Evolutionary conservation across 2,797 vertebrate genomes (phyloP), one percentile per base, ranked within the genome.

Genomic region (Bovichtus variegatus): DNA sequence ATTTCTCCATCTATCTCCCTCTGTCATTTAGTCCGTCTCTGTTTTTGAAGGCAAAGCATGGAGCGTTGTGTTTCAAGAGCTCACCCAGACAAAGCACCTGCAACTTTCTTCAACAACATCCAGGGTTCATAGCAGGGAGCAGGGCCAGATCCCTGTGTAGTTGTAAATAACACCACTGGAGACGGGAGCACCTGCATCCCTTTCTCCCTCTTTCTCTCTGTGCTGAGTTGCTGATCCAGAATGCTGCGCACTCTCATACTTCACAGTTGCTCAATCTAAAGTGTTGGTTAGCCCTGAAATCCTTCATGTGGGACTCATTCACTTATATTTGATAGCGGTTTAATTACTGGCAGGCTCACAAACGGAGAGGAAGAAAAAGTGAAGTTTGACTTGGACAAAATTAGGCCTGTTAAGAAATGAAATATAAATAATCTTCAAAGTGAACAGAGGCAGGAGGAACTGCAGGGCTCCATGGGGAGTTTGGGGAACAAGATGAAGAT

Each of bases 371-470:
- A 50, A 44, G 40, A 71, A 54, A 75, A 87, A 46, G 34, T 66
- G 44, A 78, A 76, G 86, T 91, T 89, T 85, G 80, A 87, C 76
- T 88, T 90, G 76, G 85, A 91, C 74, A 76, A 81, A 90, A 86
- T 83, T 47, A 82, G 81, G 68, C 74, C 80, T 55, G 54, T 82
- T 78, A 84, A 83, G 78, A 90, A 88, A 84, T 87, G 25, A 90
- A 88, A 78, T 79, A 78, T 85, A 92, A 94, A 93, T 92, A 90
- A 87, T 82, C 80, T 92, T 94, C 86, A 94, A 93, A 94, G 92
- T 79, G 71, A 87, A 66, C 29, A 34, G 79, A 76, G 68, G 74
- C 68, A 50, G 59, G 60, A 63, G 70, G 66, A 80, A 69, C 79
- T 60, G 41, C n/a, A 12, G 47, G 72, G 75, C 82, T 72, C 81